Evolutionary conservation across 2,797 vertebrate genomes (phyloP), one percentile per base, ranked within the genome.

Genomic region (Hephaestus fuliginosus): DNA sequence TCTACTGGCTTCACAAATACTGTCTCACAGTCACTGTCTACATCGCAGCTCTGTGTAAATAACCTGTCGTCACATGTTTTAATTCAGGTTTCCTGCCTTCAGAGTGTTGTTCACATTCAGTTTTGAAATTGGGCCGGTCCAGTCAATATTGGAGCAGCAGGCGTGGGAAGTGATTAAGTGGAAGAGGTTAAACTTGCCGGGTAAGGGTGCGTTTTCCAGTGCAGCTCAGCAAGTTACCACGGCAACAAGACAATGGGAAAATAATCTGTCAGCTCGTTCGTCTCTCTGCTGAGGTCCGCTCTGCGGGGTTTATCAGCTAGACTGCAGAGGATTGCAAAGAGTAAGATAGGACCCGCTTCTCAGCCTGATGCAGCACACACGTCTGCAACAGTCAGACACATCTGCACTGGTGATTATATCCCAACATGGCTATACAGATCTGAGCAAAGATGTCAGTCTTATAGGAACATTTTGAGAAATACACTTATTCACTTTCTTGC

Each of bases 201-300:
- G 88, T 90, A 67, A 88, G 89, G 85, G 74, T 68, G 86, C 76
- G 46, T 86, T 95, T 95, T 93, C 89, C 92, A 91, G 73, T 81
- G 89, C 72, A 93, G 86, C 90, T 89, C 89, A 84, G 92, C 82
- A 85, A 46, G 91, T 95, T 90, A 89, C 94, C 86, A 86, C 30
- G 64, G 89, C 86, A 95, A 95, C 93, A 66, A 84, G 92, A 89
- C 85, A 92, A 89, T 63, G 92, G 25, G 91, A 94, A 95, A 94
- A 74, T 83, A 89, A 89, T 81, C 78, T 43, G 92, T 95, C 91
- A 90, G 92, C 91, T 89, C 9, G 2, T 84, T 86, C 2, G 62
- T 81, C 33, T 74, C 56, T 75, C 80, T 86, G 86, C 88, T 83
- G 78, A 88, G 67, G 58, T 79, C 66, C 28, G 81, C 58, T 76